These are phyloP conservation scores for Spheniscus humboldti DNA, from an alignment of 2,797 vertebrate genomes.

Conservation along the genomic window DNA sequence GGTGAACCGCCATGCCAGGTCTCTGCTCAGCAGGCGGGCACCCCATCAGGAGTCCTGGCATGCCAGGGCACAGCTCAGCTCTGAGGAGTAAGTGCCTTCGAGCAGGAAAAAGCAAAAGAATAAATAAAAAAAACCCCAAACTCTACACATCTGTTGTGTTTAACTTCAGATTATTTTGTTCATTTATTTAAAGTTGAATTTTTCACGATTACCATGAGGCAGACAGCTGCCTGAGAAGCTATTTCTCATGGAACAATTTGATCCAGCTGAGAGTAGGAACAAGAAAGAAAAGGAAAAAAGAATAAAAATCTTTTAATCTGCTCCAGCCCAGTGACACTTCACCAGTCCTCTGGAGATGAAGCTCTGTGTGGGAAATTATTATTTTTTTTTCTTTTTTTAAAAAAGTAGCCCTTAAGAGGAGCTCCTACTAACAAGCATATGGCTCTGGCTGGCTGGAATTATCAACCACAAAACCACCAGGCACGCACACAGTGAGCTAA, in stretches of 20 bases:
- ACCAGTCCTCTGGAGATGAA: neutral
- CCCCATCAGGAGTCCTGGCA: neutral
- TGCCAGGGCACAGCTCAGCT: neutral
- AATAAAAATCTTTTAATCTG: neutral
- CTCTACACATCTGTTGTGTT: neutral
- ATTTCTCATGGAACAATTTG: neutral
- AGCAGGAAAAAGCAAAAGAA: neutral
- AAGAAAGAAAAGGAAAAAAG: neutral
- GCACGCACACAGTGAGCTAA: neutral
- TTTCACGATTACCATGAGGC: neutral
- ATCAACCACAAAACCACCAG: neutral
- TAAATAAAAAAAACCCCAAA: neutral
- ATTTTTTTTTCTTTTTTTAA: neutral
- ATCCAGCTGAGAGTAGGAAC: neutral
- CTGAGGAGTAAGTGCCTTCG: neutral
- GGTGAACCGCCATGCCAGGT: rapidly evolving
- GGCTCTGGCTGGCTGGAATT: neutral
- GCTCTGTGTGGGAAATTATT: neutral
- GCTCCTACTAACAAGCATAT: neutral
- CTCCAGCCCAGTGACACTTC: neutral
- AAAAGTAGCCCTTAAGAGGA: neutral
- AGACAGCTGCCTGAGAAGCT: neutral
- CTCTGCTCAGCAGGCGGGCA: neutral
- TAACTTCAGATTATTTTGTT: neutral
- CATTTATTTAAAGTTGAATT: neutral